A percentile compares a stretch with the other conserved stretches of the same genome.
Conservation (phyloP, 2,113 vertebrate species). For the Ochotona princeps region DNA sequence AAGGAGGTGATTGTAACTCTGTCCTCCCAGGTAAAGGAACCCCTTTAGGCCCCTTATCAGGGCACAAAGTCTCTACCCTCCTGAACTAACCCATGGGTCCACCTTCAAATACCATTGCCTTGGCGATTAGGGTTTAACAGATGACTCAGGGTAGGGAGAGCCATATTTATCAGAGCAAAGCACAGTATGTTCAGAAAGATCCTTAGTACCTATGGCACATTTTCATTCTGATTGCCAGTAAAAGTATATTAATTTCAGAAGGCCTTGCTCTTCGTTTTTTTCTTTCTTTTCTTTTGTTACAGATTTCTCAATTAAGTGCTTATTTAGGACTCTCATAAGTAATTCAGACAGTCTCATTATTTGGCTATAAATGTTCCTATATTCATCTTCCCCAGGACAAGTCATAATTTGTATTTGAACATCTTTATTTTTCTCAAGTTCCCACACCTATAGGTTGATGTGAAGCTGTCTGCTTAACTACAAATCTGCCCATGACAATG, state of each 20-base stretch:
- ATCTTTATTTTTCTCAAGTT: not conserved
- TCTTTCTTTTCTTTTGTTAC: not conserved
- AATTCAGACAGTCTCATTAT: not conserved
- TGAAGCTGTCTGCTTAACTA: not conserved
- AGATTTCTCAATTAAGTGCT: slow-evolving; percentile 1
- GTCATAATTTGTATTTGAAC: not conserved
- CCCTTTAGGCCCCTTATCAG: not conserved
- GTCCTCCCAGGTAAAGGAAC: not conserved
- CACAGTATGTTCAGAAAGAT: not conserved
- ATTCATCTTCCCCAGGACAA: not conserved
- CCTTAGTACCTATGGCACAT: too few relatives aligned
- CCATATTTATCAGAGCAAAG: not conserved
- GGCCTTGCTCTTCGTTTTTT: not conserved
- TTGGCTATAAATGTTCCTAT: not conserved
- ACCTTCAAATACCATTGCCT: not conserved
- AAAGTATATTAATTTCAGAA: not conserved
- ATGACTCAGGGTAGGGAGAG: not conserved
- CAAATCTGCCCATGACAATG: not conserved
- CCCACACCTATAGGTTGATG: not conserved
- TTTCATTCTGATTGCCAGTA: not conserved
- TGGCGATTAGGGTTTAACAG: not conserved
- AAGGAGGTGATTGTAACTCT: too few relatives aligned
- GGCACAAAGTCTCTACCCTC: not conserved
- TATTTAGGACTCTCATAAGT: not conserved
- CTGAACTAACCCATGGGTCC: not conserved